A percentile compares a stretch with the other conserved stretches of the same genome.
phyloP scores from a whole-genome alignment of 2,888 invertebrate species.

The Microctonus hyperodae region DNA sequence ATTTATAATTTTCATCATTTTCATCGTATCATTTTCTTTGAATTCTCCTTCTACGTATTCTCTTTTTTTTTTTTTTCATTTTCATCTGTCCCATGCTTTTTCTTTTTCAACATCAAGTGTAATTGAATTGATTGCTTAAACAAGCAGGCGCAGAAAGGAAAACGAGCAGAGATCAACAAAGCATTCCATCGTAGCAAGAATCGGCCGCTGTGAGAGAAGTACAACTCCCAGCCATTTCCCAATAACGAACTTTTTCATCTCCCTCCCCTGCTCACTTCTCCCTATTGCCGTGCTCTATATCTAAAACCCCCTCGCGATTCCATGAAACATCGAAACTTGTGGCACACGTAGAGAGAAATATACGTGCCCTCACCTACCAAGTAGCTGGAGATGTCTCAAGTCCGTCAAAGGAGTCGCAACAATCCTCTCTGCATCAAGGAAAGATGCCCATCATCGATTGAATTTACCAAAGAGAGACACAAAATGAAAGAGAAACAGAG shows the following conservation, averaged over 20 bases:
- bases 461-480: conserved; percentile 27
- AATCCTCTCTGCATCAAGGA: conserved; percentile 8
- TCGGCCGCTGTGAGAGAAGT: conserved; percentile 23
- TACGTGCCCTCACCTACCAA: conserved; percentile 33
- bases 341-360: conserved; percentile 14
- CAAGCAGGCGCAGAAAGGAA: conserved; percentile 33
- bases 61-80: background rate
- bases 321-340: conserved; percentile 23
- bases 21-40: background rate
- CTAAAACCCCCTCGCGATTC: background rate
- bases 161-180: conserved; percentile 38
- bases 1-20: conserved; percentile 13
- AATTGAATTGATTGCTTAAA: conserved; percentile 44
- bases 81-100: background rate
- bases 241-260: conserved; percentile 34
- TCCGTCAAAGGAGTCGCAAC: conserved; percentile 27
- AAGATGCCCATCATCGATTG: conserved; percentile 17
- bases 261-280: background rate
- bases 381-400: conserved; percentile 28
- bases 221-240: conserved; percentile 35
- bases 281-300: background rate
- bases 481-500: conserved; percentile 16
- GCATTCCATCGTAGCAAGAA: conserved; percentile 37
- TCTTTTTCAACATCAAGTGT: conserved; percentile 23
- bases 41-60: conserved; percentile 6